phyloP scores from a whole-genome alignment of 2,113 vertebrate genomes.

The Willisornis vidua region DNA sequence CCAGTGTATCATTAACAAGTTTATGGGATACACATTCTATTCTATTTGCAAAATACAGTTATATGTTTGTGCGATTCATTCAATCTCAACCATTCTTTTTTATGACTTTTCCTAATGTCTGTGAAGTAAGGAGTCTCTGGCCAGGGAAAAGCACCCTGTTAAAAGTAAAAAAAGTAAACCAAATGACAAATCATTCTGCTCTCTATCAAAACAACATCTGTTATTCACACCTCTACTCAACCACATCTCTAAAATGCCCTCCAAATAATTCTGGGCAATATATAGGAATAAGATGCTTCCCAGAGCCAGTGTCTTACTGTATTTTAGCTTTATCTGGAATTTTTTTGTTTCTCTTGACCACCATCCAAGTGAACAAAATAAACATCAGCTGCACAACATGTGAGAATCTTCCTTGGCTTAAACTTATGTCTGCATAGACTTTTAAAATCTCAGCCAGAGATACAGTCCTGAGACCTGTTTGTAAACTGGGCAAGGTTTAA shows the following conservation, averaged over 20 bases:
- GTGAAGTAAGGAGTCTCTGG: not conserved
- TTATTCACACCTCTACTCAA: not conserved
- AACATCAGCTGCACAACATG: not conserved
- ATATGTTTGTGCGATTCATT: not conserved
- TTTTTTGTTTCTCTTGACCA: not conserved
- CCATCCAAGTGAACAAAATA: not conserved
- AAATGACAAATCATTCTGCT: not conserved
- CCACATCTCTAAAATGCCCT: not conserved
- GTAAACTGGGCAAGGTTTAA: not conserved
- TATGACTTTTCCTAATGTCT: not conserved
- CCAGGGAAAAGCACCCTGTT: not conserved
- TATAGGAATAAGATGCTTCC: not conserved
- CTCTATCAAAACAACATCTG: not conserved
- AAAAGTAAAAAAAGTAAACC: not conserved
- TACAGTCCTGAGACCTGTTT: not conserved
- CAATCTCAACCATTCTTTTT: not conserved
- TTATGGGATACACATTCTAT: not conserved
- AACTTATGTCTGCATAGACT: not conserved
- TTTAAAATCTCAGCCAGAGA: not conserved
- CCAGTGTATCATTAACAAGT: not conserved
- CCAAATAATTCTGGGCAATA: not conserved
- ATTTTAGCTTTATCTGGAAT: not conserved
- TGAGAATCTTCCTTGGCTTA: constrained; percentile 6
- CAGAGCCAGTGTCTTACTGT: not conserved
- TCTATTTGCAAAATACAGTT: not conserved